Conservation (phyloP, 2,888 invertebrate genomes). For the Calameuta filiformis region DNA sequence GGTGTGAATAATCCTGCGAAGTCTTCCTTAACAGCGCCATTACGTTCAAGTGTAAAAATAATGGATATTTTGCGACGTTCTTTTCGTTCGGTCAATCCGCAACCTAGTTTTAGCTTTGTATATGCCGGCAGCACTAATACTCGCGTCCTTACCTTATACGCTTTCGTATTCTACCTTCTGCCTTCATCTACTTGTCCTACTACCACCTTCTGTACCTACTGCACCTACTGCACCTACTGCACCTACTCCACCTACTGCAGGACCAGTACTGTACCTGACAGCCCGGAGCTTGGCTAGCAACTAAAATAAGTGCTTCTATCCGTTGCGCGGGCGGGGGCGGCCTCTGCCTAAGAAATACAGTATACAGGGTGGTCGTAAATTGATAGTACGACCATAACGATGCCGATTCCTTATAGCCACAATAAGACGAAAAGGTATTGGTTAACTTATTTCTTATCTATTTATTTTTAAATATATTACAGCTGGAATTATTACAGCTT, state of each 20-base stretch:
- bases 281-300: constrained; percentile 2
- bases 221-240: not conserved
- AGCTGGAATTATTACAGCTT: not conserved
- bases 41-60: constrained; percentile 29
- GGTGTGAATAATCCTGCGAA: not conserved
- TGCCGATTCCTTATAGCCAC: not conserved
- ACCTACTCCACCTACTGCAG: not conserved
- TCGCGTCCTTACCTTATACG: not conserved
- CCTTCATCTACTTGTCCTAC: not conserved
- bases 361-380: not conserved
- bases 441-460: not conserved
- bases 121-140: not conserved
- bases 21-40: constrained; percentile 23
- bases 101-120: constrained; percentile 16
- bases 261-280: constrained; percentile 3
- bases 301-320: constrained; percentile 11
- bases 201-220: not conserved
- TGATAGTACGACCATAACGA: not conserved
- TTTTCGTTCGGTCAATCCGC: constrained; percentile 13
- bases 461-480: not conserved
- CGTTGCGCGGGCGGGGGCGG: constrained; percentile 4
- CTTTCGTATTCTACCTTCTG: constrained; percentile 5
- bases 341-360: not conserved
- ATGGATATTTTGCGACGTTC: constrained; percentile 27
- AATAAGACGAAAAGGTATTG: not conserved